Percentiles rank a stretch among this genome's conserved stretches.
Conservation (phyloP, 2,113 vertebrate genomes). For the Saguinus imperator region DNA sequence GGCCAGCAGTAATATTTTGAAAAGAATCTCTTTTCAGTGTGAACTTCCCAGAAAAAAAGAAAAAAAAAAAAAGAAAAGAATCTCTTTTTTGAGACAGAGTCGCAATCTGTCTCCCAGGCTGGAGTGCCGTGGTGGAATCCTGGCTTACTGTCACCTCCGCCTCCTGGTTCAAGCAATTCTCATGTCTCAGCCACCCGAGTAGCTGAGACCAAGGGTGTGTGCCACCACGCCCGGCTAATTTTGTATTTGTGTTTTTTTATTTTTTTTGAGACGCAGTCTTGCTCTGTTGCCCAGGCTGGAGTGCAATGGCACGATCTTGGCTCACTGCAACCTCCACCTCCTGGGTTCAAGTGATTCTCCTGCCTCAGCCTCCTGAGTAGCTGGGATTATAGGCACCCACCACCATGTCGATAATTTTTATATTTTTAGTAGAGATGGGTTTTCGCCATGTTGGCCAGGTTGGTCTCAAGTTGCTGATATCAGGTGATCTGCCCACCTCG, state of each 20-base stretch:
- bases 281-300: neutral
- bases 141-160: neutral
- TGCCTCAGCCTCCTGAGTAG: neutral
- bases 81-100: neutral
- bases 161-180: neutral
- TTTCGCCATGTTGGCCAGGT: neutral
- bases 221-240: neutral
- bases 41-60: no score
- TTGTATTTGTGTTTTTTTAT: no score
- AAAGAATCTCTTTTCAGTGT: neutral
- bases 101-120: neutral
- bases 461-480: neutral
- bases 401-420: neutral
- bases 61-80: no score
- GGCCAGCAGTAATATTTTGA: no score
- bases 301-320: neutral
- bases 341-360: neutral
- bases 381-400: neutral
- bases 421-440: neutral
- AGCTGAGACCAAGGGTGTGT: neutral
- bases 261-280: neutral
- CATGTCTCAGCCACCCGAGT: neutral
- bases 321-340: neutral
- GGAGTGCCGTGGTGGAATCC: neutral
- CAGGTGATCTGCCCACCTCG: neutral